Evolutionary conservation across 2,888 invertebrate genomes (phyloP), one percentile per base, ranked within the genome.

Genomic region (Amblyteles armatorius): DNA sequence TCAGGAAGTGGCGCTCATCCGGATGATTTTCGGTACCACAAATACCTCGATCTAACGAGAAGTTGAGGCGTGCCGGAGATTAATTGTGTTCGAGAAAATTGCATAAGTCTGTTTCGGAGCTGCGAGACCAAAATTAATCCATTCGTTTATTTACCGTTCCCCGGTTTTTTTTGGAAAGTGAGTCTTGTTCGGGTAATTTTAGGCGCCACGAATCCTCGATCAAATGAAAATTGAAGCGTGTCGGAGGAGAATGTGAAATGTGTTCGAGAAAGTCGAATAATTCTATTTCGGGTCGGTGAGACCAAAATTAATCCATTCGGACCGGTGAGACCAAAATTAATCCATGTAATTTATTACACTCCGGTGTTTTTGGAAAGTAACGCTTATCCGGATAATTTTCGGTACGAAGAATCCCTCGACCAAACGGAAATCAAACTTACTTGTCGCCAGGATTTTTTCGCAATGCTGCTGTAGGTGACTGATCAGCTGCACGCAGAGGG

Each of bases 381-480:
- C 22, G 22, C 22, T 22, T 1, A 22, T 22, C 22, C 22, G 22
- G 22, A 22, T 22, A 22, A 22, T 22, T 22, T 22, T 22, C 22
- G 6, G 19, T 19, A 55, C 7, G 7, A 19, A n/a, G 52, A 55
- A 19, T 16, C 52, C 3, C 11, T 55, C 22, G 26, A 26, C 2
- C 26, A 4, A 36, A 6, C 11, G 7, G 11, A 11, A 11, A 40
- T 16, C 5, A n/a, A 36, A 89, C 92, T 88, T 87, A 94, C 95
- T 94, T 79, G 94, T 94, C 9, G 93, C 91, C 7, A 95, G 91
- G 77, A 96, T 94, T 86, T 95, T 95, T 82, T 98, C 97, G 91
- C 97, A 97, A 91, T 98, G 98, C 90, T 97, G 96, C 92, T 98
- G 97, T 87, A 99, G 95, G 91, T 98, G 98, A 69, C 96, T 95